Evolutionary conservation across 2,113 vertebrate species (phyloP).

Genomic region (Sarotherodon lohbergeri): DNA sequence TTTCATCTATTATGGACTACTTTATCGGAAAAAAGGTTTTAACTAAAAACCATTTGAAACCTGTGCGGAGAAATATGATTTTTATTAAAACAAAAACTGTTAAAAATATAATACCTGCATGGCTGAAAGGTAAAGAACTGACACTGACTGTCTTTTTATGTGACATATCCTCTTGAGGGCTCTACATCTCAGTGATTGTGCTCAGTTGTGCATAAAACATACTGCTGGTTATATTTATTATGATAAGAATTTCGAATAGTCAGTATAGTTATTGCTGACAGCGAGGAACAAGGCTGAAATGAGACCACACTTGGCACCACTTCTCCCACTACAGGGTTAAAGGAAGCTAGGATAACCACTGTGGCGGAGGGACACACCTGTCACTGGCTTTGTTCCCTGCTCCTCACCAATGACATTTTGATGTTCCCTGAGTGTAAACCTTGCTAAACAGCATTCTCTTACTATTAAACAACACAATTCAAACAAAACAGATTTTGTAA

Average conservation of each 20-base stretch:
- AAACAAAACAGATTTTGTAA: background rate
- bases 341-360: background rate
- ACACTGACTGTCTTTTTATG: background rate
- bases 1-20: slow-evolving; percentile 53
- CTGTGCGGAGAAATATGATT: background rate
- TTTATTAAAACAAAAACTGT: background rate
- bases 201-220: background rate
- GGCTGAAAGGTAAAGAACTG: background rate
- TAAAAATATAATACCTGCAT: background rate
- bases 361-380: slow-evolving; percentile 59
- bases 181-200: background rate
- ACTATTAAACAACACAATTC: background rate
- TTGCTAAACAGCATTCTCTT: background rate
- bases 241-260: background rate
- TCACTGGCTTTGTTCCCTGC: slow-evolving; percentile 25
- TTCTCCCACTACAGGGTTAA: slow-evolving; percentile 1
- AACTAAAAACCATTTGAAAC: background rate
- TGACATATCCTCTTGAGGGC: background rate
- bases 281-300: background rate
- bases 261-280: background rate
- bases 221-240: background rate
- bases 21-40: slow-evolving; percentile 3
- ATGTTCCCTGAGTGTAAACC: slow-evolving; percentile 11
- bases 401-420: slow-evolving; percentile 41
- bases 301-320: background rate